Evolutionary conservation across 2,888 invertebrate genomes (phyloP), one percentile per base, ranked within the genome.

Genomic region (Ephialtes manifestator): DNA sequence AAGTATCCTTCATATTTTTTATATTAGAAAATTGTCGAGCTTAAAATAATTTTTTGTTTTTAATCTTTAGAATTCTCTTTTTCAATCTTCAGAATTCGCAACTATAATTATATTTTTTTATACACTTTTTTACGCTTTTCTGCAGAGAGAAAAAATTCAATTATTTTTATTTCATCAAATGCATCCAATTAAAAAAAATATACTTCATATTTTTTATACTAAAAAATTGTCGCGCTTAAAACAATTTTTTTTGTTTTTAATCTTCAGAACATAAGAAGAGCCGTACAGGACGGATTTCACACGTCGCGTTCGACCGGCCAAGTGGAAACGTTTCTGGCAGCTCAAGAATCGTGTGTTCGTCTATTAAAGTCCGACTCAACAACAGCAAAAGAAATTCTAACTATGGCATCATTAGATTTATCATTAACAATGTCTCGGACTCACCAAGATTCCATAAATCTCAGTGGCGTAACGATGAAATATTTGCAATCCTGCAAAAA

Each of bases 311-410:
- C 92, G 5, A 90, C 92, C 1, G 90, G 90, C 71, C 90, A 91
- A 71, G 86, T 94, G 4, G 94, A 94, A 68, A 94, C 92, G 15
- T 94, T 94, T 81, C 83, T 94, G 4, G 92, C 93, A 1, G 89
- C 93, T 4, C 93, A 93, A 84, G 91, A 93, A 81, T 68, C 88
- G 0, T 90, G 89, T 67, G 89, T 91, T 4, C 87, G 87, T 24
- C 79, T 90, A 13, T 78, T 90, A 3, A 87, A 84, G 24, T 80
- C 83, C 0, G 87, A 91, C 1, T 63, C 81, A 13, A 81, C 78
- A 13, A 89, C 77, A 20, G 85, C 83, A 4, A 89, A 91, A 10
- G 91, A 93, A 39, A 88, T 92, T 20, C 83, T 93, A 71, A 90
- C 91, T 4, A 86, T 94, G 58, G 89, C 92, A 13, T 89, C 89